These are phyloP conservation scores for Callimorpha dominula DNA, from an alignment of 2,888 invertebrate genomes.

Conservation along the genomic window DNA sequence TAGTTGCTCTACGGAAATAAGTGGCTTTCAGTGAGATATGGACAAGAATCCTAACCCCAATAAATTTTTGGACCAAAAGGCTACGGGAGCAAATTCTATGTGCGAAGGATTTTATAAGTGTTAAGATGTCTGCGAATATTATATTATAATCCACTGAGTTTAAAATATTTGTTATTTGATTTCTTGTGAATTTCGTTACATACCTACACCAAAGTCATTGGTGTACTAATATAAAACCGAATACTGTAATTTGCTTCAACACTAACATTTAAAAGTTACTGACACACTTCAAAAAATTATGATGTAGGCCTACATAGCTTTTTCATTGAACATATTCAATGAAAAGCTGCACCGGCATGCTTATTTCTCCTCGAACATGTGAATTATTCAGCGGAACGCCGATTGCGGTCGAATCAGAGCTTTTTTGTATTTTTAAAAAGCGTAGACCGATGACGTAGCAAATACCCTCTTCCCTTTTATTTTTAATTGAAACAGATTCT, in stretches of 20 bases:
- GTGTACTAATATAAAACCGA: background rate
- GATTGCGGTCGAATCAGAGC: conserved; percentile 19
- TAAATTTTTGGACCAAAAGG: background rate
- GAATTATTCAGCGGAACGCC: conserved; percentile 21
- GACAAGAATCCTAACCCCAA: background rate
- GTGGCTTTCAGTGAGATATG: background rate
- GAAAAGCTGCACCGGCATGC: conserved; percentile 17
- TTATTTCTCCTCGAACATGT: conserved; percentile 28
- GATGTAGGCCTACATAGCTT: conserved; percentile 4
- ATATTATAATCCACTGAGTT: background rate
- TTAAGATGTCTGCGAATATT: too few relatives aligned
- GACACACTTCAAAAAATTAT: background rate
- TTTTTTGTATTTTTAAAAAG: conserved; percentile 28
- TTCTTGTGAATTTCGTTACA: background rate
- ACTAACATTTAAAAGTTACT: background rate
- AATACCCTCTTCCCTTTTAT: conserved; percentile 14
- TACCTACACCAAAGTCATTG: background rate
- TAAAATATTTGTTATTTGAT: background rate
- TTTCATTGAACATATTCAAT: background rate
- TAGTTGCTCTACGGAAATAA: background rate
- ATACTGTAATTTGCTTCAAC: background rate
- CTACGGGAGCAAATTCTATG: background rate
- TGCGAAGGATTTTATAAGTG: too few relatives aligned
- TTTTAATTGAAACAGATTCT: conserved; percentile 11
- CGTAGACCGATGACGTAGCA: too few relatives aligned